A percentile compares a stretch with the other conserved stretches of the same genome.
Conservation (phyloP, 2,113 vertebrate species). For the Dasyprocta punctata region DNA sequence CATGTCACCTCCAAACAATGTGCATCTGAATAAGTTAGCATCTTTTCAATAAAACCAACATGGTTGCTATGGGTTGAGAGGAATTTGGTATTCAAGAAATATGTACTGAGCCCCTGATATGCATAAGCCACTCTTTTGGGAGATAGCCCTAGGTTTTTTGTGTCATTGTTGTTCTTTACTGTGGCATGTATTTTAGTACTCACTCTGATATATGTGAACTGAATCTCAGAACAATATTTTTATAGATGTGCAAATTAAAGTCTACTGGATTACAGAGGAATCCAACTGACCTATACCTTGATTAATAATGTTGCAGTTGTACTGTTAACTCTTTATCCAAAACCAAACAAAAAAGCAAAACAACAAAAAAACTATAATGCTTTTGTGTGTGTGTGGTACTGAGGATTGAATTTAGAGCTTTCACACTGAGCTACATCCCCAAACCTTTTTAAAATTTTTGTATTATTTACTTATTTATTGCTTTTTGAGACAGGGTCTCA, state of each 20-base stretch:
- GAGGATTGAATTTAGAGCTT: neutral
- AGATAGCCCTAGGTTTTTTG: neutral
- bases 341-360: neutral
- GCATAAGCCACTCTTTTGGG: neutral
- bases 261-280: neutral
- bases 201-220: neutral
- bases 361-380: neutral
- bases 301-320: neutral
- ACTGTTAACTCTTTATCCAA: neutral
- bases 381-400: neutral
- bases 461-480: neutral
- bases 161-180: neutral
- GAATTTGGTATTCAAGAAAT: slow-evolving; percentile 11
- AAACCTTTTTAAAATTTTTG: neutral
- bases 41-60: neutral
- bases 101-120: neutral
- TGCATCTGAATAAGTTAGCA: neutral
- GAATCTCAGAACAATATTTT: slow-evolving; percentile 2
- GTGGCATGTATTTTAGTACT: neutral
- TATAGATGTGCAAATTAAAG: neutral
- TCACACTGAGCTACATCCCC: neutral
- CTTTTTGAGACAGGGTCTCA: neutral
- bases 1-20: neutral
- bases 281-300: neutral
- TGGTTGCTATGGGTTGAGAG: neutral